A percentile compares a stretch with the other conserved stretches of the same genome.
Conservation (phyloP, 2,113 vertebrate genomes). For the Atlantisia rogersi region DNA sequence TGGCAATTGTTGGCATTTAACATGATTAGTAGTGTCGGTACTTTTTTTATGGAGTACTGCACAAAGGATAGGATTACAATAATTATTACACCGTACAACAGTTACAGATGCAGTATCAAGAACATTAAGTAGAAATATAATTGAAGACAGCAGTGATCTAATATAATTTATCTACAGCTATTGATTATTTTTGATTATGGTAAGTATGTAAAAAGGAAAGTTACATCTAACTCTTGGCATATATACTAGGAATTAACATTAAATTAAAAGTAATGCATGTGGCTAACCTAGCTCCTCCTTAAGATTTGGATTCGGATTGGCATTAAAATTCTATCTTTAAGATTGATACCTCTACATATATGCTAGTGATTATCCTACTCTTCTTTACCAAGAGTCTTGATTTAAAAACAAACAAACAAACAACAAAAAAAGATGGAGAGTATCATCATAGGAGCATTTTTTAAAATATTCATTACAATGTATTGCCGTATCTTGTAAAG, state of each 20-base stretch:
- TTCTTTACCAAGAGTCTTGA: background rate
- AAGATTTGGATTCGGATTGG: background rate
- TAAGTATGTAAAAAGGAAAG: background rate
- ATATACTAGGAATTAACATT: background rate
- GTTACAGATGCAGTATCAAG: background rate
- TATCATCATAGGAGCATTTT: background rate
- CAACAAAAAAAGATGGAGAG: background rate
- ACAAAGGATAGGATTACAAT: background rate
- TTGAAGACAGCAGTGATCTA: background rate
- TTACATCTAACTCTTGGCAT: background rate
- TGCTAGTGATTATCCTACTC: background rate
- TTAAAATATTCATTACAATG: background rate
- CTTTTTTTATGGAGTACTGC: background rate
- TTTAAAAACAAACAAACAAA: background rate
- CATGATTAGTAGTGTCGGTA: background rate
- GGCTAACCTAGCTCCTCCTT: background rate
- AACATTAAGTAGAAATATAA: background rate
- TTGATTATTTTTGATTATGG: background rate
- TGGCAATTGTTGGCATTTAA: background rate
- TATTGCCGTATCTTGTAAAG: background rate
- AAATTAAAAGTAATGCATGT: background rate
- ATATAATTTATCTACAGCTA: background rate
- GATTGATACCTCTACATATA: background rate
- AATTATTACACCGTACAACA: background rate
- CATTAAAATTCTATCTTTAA: background rate